Conservation (phyloP, 2,113 vertebrate genomes). For the Haemorhous mexicanus region DNA sequence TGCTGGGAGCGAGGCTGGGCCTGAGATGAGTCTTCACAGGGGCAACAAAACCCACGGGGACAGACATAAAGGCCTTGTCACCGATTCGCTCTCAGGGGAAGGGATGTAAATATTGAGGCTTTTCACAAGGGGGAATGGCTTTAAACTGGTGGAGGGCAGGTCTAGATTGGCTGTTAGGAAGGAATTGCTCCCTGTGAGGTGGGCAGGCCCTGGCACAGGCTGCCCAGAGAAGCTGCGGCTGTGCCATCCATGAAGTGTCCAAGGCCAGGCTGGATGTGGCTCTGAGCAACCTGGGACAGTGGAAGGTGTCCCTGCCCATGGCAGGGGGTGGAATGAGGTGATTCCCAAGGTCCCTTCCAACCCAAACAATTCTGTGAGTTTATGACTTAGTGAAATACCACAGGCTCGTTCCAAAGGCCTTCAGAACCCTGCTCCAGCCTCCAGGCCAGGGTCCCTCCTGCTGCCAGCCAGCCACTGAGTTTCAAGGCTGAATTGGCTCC, state of each 20-base stretch:
- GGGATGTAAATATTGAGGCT: neutral
- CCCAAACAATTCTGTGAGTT: neutral
- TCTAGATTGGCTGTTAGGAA: neutral
- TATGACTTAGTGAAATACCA: neutral
- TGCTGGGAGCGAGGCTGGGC: neutral
- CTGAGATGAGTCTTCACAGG: neutral
- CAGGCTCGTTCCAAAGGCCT: neutral
- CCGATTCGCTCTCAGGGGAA: neutral
- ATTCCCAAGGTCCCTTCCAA: neutral
- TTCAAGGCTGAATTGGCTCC: neutral
- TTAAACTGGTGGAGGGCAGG: neutral
- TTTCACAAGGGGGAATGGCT: neutral
- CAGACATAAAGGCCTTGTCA: neutral
- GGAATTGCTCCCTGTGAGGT: neutral
- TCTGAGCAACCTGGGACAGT: neutral
- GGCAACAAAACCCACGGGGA: fast-evolving
- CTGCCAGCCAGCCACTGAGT: neutral
- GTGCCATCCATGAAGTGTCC: neutral
- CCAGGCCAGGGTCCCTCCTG: neutral
- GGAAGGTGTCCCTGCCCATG: too few species aligned
- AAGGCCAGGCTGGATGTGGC: neutral
- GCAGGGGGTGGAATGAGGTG: neutral
- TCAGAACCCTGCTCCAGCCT: neutral
- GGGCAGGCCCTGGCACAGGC: neutral
- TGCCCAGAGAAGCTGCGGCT: neutral